Conservation (phyloP, 2,797 vertebrate genomes). For the Fistularia commersonii region DNA sequence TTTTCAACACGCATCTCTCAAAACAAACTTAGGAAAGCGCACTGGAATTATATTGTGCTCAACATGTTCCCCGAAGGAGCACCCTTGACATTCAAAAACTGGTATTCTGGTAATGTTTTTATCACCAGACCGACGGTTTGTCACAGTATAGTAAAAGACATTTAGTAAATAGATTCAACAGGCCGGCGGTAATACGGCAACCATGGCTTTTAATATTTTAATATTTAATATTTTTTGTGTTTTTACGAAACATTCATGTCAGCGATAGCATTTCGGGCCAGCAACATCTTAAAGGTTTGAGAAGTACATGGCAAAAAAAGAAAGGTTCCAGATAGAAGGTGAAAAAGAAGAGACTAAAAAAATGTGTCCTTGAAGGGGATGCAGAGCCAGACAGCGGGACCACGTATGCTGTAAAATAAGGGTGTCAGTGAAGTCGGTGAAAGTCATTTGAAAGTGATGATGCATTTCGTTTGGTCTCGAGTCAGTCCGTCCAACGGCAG, state of each 20-base stretch:
- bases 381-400: constrained; percentile 3
- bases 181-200: too few relatives aligned
- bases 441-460: constrained; percentile 35
- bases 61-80: too few relatives aligned
- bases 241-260: too few relatives aligned
- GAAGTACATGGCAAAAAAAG: too few relatives aligned
- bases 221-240: too few relatives aligned
- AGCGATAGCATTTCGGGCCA: too few relatives aligned
- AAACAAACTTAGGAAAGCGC: constrained; percentile 4
- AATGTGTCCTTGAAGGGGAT: background rate
- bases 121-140: constrained; percentile 5
- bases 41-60: constrained; percentile 26
- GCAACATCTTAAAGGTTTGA: too few relatives aligned
- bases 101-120: constrained; percentile 12
- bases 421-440: constrained; percentile 44
- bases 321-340: background rate
- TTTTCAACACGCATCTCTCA: constrained; percentile 8
- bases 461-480: constrained; percentile 18
- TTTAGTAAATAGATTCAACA: too few relatives aligned
- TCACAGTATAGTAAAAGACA: too few relatives aligned
- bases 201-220: too few relatives aligned
- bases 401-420: constrained; percentile 7
- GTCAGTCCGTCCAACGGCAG: constrained; percentile 49
- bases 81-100: too few relatives aligned
- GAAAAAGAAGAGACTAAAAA: background rate